phyloP scores from a whole-genome alignment of 2,888 invertebrate species.

The Orchesellides sinensis region DNA sequence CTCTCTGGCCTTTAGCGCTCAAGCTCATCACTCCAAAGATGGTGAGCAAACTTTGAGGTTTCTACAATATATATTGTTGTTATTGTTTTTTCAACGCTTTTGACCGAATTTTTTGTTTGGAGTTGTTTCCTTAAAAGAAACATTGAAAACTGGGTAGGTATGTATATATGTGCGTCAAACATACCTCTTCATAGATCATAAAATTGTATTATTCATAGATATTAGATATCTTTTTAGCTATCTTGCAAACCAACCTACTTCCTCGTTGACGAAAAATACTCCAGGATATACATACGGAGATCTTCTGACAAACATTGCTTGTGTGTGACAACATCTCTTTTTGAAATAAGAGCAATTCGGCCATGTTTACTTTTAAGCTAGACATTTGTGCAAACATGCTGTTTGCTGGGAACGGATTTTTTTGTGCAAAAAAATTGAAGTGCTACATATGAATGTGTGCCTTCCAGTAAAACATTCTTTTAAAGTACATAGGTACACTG shows the following conservation, averaged over 20 bases:
- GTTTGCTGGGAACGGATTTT: background rate
- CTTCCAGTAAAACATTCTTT: background rate
- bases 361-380: background rate
- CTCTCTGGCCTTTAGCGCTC: background rate
- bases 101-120: background rate
- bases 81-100: background rate
- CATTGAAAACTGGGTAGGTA: too few species aligned
- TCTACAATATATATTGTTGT: background rate
- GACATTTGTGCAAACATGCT: background rate
- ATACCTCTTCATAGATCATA: too few species aligned
- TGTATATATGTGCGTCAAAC: too few species aligned
- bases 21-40: conserved; percentile 1
- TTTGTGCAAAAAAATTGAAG: background rate
- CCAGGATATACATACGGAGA: too few species aligned
- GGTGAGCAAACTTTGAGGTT: background rate
- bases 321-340: background rate
- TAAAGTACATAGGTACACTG: background rate
- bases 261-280: too few species aligned
- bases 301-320: too few species aligned
- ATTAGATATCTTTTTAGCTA: too few species aligned
- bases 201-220: too few species aligned
- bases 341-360: background rate
- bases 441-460: background rate
- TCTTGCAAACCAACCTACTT: too few species aligned
- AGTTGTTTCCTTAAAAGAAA: background rate